Base-by-base conservation (phyloP, 2,797 vertebrate genomes). In the Trematomus bernacchii region DNA sequence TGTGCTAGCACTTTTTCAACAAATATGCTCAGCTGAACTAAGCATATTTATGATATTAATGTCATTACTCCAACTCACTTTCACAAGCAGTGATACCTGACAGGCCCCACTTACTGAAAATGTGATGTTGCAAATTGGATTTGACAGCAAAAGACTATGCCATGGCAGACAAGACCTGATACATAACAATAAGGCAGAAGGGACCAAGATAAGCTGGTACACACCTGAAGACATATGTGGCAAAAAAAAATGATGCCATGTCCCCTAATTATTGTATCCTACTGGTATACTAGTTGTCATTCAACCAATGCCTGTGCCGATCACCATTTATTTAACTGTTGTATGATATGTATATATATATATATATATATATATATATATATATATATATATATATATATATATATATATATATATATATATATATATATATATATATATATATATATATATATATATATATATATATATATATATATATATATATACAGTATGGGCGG, bases 31-130 rank as follows among this genome's bases (percentile, higher is more conserved):
- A 19, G 54, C 66, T 79, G 53, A 70, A 69, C 46, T 33, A 69
- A 69, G 71, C 47, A 74, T 33, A 30, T 58, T 58, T 69, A n/a
- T 58, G 47, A 7, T 69, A 58, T 74, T 73, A 53, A 69, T 73
- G 54, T 71, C 60, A 67, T 67, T 60, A 54, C 57, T 55, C 30
- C 33, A 37, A 33, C 15, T 44, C 66, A 62, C 51, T 57, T 43
- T 73, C 58, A 57, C 16, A 33, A 65, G 60, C 54, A 43, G 66
- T 19, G 18, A 68, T 55, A 55, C 44, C 50, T 47, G 19, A 52
- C 47, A 43, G 27, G 33, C 52, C 42, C 54, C 19, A 40, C 54
- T 33, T 23, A 33, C 60, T 65, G 30, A 80, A 66, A 66, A 44
- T 60, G 46, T 55, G 61, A 51, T 43, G 19, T 10, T 61, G 50